A percentile compares a stretch with the other conserved stretches of the same genome.
These are phyloP conservation scores for Polydrusus tereticollis DNA, from an alignment of 2,888 invertebrate species.

Conservation along the genomic window DNA sequence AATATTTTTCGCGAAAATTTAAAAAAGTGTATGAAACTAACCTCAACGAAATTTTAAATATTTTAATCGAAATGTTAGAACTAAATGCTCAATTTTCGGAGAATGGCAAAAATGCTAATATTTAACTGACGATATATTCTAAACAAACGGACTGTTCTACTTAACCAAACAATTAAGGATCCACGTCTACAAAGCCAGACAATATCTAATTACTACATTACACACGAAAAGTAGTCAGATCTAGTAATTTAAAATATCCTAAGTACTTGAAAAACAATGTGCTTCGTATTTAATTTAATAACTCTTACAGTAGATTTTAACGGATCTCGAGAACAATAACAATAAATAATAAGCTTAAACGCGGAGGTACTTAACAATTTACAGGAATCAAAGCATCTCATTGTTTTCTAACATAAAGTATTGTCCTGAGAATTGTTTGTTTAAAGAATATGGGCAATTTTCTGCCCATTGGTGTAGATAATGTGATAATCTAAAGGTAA, in stretches of 20 bases:
- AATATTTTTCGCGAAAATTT: no score
- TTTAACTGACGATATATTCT: background rate
- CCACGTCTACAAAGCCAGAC: background rate
- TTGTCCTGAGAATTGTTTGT: constrained; percentile 25
- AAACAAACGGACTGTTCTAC: background rate
- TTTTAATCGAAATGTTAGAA: no score
- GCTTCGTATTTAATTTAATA: constrained; percentile 29
- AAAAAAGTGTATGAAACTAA: no score
- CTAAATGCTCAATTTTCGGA: no score
- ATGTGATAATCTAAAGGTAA: no score
- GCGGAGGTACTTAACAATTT: constrained; percentile 24
- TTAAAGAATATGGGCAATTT: background rate
- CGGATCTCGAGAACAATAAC: constrained; percentile 35
- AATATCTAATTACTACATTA: background rate
- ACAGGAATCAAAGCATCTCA: constrained; percentile 25
- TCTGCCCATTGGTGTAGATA: no score
- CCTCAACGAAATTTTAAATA: no score
- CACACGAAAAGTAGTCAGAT: background rate
- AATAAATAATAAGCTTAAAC: constrained; percentile 30
- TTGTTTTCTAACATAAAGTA: constrained; percentile 26
- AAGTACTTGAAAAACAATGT: constrained; percentile 30
- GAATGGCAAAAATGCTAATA: no score
- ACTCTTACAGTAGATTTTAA: constrained; percentile 35
- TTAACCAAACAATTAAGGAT: background rate
- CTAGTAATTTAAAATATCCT: background rate